These are phyloP conservation scores for Uromys caudimaculatus DNA, from an alignment of 2,797 vertebrate genomes.

Conservation along the genomic window DNA sequence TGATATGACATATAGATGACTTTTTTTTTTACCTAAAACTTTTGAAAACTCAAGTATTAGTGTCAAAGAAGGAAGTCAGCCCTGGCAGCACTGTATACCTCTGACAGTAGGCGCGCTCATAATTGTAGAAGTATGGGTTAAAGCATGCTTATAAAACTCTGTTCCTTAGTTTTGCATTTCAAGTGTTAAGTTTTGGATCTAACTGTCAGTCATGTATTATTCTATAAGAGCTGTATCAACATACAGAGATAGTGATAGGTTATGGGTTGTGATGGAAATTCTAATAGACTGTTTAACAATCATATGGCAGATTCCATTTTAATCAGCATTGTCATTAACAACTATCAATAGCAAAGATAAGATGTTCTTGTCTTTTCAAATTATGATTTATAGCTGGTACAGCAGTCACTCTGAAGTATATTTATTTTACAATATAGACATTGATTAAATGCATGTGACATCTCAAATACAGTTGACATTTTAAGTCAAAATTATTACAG, in stretches of 20 bases:
- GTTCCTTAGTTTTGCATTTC: slow-evolving; percentile 55
- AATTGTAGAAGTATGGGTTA: slow-evolving; percentile 57
- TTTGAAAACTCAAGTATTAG: slow-evolving; percentile 53
- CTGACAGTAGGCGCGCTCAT: slow-evolving; percentile 20
- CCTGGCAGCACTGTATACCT: neutral
- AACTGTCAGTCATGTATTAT: slow-evolving; percentile 63
- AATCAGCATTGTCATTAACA: slow-evolving; percentile 84
- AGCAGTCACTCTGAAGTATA: slow-evolving; percentile 86
- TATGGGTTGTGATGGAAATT: slow-evolving; percentile 71
- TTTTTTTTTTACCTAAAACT: neutral
- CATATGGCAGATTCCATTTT: slow-evolving; percentile 83
- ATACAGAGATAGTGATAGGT: slow-evolving; percentile 52
- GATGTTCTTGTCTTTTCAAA: slow-evolving; percentile 85
- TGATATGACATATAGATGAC: slow-evolving; percentile 48
- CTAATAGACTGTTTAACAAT: slow-evolving; percentile 81
- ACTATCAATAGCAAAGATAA: slow-evolving; percentile 84
- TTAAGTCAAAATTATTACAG: slow-evolving; percentile 88
- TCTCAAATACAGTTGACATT: slow-evolving; percentile 90
- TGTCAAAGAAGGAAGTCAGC: slow-evolving; percentile 28
- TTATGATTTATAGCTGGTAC: slow-evolving; percentile 87
- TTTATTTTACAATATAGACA: slow-evolving; percentile 87
- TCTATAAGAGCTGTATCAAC: slow-evolving; percentile 64
- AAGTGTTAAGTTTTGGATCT: slow-evolving; percentile 66
- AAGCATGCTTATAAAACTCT: slow-evolving; percentile 32
- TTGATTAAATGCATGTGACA: slow-evolving; percentile 89